phyloP scores from a whole-genome alignment of 92 coral and sea anemone species.

The Hydrozoanthus gracilis region DNA sequence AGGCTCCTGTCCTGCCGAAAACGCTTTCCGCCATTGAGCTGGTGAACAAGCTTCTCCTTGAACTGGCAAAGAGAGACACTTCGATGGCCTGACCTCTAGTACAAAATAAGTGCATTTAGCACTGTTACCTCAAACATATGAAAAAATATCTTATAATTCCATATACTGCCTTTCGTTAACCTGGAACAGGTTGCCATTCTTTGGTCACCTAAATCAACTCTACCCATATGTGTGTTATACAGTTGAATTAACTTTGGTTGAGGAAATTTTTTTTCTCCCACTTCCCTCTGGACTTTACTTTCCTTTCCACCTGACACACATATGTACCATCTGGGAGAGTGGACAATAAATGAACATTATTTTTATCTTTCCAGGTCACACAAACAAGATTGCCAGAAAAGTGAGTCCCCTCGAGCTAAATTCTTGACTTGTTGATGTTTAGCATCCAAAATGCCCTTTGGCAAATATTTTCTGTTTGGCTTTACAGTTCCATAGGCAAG shows the following conservation, averaged over 20 bases:
- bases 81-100: too few species aligned
- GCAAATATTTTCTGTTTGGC: conserved; percentile 10
- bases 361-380: conserved; percentile 39
- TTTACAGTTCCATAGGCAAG: conserved; percentile 23
- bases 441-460: neutral
- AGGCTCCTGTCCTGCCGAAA: too few species aligned
- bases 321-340: neutral
- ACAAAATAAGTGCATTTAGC: conserved; percentile 33
- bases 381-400: conserved; percentile 12
- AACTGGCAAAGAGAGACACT: too few species aligned
- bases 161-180: conserved; percentile 17
- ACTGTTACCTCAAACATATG: conserved; percentile 48
- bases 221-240: neutral
- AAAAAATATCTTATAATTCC: conserved; percentile 39
- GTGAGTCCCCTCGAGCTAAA: conserved; percentile 11
- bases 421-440: conserved; percentile 11
- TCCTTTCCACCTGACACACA: conserved; percentile 28
- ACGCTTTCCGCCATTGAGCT: too few species aligned
- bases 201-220: neutral
- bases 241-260: neutral
- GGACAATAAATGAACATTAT: neutral
- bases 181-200: neutral
- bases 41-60: too few species aligned
- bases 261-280: neutral
- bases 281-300: neutral